Evolutionary conservation across 1,140 invertebrate genomes (phyloP), one percentile per base, ranked within the genome.

Genomic region (Macrocentrus cingulum): DNA sequence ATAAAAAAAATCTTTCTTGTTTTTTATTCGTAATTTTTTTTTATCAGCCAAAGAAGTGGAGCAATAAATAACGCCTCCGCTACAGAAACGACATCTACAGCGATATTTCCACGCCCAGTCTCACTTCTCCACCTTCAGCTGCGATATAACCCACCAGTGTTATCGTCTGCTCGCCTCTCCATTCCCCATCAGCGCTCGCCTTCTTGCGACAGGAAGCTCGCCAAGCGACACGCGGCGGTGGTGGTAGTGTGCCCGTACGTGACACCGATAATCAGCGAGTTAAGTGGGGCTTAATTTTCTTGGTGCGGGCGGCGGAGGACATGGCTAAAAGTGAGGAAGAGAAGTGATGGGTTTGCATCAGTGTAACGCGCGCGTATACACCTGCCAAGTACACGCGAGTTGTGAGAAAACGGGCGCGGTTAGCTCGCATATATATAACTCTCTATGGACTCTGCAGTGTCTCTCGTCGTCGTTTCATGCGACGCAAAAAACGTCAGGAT

Each of bases 201-300:
- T 45, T 19, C 20, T 36, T 16, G 19, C 5, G 29, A 41, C n/a
- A 48, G 34, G 29, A 49, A 25, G 34, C n/a, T n/a, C n/a, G n/a
- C 34, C 18, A 25, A 56, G 13, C 22, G 42, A 41, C 3, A 29
- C 19, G 39, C 11, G 29, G 44, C 34, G 37, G 45, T 44, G 46
- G 22, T 25, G 54, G 66, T 63, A 58, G 54, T 44, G 49, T 16
- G 64, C 46, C 63, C 64, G 67, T 73, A 74, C 67, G 72, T 71
- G 70, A 75, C 74, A 71, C 71, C 72, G 68, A 76, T 76, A 75
- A 76, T 76, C 68, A 69, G 68, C 64, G 66, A 65, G 68, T 66
- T 76, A 74, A 76, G 72, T 74, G 71, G 63, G 69, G 63, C 67
- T 77, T 76, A 76, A 76, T 76, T 77, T 75, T 64, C 66, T 65